Conservation (phyloP, 2,113 vertebrate genomes). For the Boulengeromyrus knoepffleri region DNA sequence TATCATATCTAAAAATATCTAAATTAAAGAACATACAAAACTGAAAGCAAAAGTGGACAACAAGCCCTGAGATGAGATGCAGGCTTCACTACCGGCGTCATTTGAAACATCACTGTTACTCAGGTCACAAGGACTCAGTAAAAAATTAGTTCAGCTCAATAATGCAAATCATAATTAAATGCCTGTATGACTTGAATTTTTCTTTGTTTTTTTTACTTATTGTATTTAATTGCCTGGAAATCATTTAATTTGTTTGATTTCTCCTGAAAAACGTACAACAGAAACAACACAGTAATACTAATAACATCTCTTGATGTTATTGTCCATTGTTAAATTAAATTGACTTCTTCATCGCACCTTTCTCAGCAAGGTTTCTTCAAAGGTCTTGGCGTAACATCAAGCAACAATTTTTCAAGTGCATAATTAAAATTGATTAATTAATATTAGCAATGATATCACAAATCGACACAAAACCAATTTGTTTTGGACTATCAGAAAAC, state of each 20-base stretch:
- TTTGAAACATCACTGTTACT: constrained; percentile 18
- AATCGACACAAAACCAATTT: not conserved
- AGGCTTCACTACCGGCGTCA: constrained; percentile 13
- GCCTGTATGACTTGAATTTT: not conserved
- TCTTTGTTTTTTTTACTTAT: not conserved
- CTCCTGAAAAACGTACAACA: constrained; percentile 3
- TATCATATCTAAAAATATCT: not conserved
- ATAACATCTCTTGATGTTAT: not conserved
- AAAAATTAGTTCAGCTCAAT: constrained; percentile 18
- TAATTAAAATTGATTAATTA: not conserved
- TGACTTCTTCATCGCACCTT: not conserved
- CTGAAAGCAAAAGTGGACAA: not conserved
- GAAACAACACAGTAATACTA: not conserved
- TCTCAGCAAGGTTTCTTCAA: not conserved
- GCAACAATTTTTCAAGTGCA: not conserved
- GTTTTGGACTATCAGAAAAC: not conserved
- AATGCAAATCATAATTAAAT: constrained; percentile 23
- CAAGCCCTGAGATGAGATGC: not conserved
- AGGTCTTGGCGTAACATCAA: not conserved
- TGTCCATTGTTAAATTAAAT: not conserved
- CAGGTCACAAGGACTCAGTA: constrained; percentile 20
- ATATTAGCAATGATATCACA: not conserved
- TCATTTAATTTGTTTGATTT: constrained; percentile 20
- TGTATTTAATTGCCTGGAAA: constrained; percentile 26
- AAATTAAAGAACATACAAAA: not conserved